Conservation (phyloP, 2,888 invertebrate species). For the Sipha maydis region DNA sequence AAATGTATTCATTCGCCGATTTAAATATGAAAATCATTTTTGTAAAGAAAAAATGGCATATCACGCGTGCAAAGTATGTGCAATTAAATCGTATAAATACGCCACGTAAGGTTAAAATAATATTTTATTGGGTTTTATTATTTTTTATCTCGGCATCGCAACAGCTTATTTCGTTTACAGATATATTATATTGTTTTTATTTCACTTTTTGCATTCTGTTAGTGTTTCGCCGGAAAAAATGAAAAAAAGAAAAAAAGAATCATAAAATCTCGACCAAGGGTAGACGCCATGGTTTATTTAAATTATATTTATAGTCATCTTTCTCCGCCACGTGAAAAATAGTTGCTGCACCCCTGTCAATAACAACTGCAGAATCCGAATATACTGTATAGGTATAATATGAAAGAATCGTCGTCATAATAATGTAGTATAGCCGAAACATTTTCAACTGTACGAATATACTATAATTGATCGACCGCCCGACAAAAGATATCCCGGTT, state of each 20-base stretch:
- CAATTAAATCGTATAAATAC: background rate
- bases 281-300: background rate
- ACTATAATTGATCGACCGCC: background rate
- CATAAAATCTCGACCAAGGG: background rate
- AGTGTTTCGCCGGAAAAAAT: background rate
- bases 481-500: background rate
- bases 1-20: too few relatives aligned
- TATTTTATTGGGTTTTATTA: background rate
- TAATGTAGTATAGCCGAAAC: too few relatives aligned
- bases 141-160: background rate
- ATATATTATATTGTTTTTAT: background rate
- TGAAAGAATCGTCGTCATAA: background rate
- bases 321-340: background rate
- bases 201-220: background rate
- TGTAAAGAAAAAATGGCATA: too few relatives aligned
- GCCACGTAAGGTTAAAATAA: background rate
- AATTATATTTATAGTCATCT: background rate
- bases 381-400: background rate
- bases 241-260: background rate
- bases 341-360: background rate
- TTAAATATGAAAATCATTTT: too few relatives aligned
- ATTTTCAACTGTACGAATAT: too few relatives aligned
- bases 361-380: background rate
- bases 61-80: too few relatives aligned
- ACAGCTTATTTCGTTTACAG: background rate